phyloP scores from a whole-genome alignment of 2,888 invertebrate genomes.

The Sphaerophoria taeniata region DNA sequence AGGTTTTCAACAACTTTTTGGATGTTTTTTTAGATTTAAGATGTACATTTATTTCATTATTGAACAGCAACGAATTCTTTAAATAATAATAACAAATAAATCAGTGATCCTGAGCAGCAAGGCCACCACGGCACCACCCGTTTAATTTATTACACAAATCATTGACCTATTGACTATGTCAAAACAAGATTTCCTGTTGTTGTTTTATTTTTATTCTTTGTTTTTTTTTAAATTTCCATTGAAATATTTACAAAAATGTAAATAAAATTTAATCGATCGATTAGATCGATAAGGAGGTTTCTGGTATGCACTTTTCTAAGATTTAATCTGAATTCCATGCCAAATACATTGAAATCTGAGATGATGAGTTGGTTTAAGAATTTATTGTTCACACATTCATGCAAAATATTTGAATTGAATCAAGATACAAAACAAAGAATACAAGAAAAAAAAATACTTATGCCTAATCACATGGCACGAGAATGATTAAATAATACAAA shows the following conservation, averaged over 20 bases:
- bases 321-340: slow-evolving; percentile 9
- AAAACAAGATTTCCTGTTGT: slow-evolving; percentile 62
- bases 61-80: not conserved
- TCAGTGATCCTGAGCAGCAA: slow-evolving; percentile 35
- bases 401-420: slow-evolving; percentile 8
- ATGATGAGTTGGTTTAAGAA: not conserved
- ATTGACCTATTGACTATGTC: slow-evolving; percentile 63
- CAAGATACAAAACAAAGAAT: not conserved
- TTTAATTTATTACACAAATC: slow-evolving; percentile 52
- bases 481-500: slow-evolving; percentile 10
- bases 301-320: not conserved
- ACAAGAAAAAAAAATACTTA: not conserved
- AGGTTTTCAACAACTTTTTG: no score
- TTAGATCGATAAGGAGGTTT: not conserved
- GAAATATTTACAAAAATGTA: not conserved
- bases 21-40: not conserved
- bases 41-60: not conserved
- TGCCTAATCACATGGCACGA: not conserved
- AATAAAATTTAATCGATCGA: not conserved
- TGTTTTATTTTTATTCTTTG: slow-evolving; percentile 46
- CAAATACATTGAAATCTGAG: slow-evolving; percentile 10
- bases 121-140: slow-evolving; percentile 44
- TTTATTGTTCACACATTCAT: slow-evolving; percentile 5
- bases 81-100: not conserved
- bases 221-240: not conserved